phyloP scores from a whole-genome alignment of 2,797 vertebrate genomes.

The Sphenopsis melanotis region DNA sequence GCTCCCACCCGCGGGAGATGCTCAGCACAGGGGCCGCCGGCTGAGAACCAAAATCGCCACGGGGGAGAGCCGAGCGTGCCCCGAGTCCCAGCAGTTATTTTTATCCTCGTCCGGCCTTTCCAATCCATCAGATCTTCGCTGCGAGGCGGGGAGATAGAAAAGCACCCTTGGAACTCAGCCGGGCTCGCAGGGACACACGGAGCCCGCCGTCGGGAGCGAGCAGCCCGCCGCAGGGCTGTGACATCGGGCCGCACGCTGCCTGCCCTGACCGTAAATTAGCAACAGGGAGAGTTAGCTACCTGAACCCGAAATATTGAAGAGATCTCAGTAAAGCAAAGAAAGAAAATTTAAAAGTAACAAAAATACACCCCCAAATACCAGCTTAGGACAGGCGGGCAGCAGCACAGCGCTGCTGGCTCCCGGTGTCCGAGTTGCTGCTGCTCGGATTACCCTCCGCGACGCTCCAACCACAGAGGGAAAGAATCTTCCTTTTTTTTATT shows the following conservation, averaged over 20 bases:
- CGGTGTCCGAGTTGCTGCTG: neutral
- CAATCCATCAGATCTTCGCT: neutral
- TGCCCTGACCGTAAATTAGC: fast-evolving
- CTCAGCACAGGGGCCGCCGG: no score
- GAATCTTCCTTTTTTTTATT: neutral
- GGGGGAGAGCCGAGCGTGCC: neutral
- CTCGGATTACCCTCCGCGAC: neutral
- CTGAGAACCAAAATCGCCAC: neutral
- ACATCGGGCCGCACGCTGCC: neutral
- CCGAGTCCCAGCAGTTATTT: neutral
- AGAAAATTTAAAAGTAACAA: neutral
- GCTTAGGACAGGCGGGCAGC: neutral
- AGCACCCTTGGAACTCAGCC: neutral
- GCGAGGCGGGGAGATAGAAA: neutral
- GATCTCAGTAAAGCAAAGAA: neutral
- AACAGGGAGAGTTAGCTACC: neutral
- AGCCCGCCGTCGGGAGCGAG: fast-evolving
- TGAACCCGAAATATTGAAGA: neutral
- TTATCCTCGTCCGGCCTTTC: neutral
- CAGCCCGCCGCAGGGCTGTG: neutral
- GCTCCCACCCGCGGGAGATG: neutral
- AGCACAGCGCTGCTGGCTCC: neutral
- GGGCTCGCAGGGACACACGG: neutral
- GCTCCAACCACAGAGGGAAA: neutral
- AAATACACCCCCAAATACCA: neutral